These are phyloP conservation scores for Rutilus rutilus DNA, from an alignment of 2,113 vertebrate species.

Conservation along the genomic window DNA sequence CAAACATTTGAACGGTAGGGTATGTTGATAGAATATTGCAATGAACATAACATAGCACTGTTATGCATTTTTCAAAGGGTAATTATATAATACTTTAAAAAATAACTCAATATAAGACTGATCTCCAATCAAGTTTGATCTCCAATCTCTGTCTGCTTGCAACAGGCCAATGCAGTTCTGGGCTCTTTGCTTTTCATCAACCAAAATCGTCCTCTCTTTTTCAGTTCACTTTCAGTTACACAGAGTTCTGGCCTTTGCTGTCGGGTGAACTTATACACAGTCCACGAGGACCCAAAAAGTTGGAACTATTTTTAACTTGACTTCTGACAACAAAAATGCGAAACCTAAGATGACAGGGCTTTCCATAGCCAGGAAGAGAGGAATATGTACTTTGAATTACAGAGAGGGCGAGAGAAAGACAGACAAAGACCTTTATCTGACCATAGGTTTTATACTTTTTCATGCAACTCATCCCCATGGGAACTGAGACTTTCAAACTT, in stretches of 20 bases:
- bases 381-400: slow-evolving; percentile 17
- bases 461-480: slow-evolving; percentile 2
- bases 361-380: not conserved
- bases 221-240: not conserved
- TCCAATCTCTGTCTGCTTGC: not conserved
- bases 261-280: not conserved
- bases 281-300: slow-evolving; percentile 16
- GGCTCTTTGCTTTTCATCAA: not conserved
- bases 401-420: not conserved
- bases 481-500: not conserved
- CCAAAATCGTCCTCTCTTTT: not conserved
- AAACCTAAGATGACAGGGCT: slow-evolving; percentile 12
- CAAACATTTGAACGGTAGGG: not conserved
- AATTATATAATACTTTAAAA: too few relatives aligned
- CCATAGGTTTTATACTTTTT: not conserved
- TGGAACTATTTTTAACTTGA: slow-evolving; percentile 26
- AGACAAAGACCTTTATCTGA: slow-evolving; percentile 3
- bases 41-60: not conserved
- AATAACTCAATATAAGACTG: not conserved
- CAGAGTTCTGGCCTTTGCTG: slow-evolving; percentile 16
- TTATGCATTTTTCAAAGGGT: not conserved
- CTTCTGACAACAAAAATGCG: slow-evolving; percentile 21
- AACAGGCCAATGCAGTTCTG: not conserved
- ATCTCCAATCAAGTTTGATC: not conserved
- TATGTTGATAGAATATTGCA: not conserved